Percentiles rank a stretch among this genome's conserved stretches.
phyloP scores from a whole-genome alignment of 1,140 invertebrate species.

The Drosophila prosaltans region DNA sequence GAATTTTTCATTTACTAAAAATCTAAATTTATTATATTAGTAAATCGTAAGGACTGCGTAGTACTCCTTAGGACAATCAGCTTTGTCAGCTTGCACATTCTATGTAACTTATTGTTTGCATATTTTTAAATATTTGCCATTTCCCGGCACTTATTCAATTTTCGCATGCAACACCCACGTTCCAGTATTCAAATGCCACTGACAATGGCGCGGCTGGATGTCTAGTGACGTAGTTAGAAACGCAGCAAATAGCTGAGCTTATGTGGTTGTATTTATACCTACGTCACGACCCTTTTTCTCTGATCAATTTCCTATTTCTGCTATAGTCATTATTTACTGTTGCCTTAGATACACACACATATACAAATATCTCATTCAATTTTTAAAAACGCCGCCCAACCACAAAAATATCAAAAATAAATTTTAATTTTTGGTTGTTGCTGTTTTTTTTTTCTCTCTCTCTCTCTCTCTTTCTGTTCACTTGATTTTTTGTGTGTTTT shows the following conservation, averaged over 20 bases:
- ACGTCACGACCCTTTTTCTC: not conserved
- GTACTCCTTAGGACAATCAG: too few species aligned
- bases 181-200: too few species aligned
- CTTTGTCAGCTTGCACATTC: too few species aligned
- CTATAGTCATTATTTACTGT: conserved; percentile 33
- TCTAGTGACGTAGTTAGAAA: not conserved
- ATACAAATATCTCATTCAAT: conserved; percentile 58
- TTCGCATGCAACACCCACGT: not conserved
- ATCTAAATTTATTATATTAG: too few species aligned
- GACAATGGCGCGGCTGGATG: not conserved
- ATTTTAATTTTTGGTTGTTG: conserved; percentile 55
- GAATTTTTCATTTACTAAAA: too few species aligned
- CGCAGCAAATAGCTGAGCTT: not conserved
- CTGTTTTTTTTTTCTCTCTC: not conserved
- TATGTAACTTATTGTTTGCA: too few species aligned
- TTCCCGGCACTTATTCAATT: not conserved
- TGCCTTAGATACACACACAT: not conserved
- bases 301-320: not conserved
- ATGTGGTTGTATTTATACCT: too few species aligned
- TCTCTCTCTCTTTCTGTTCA: not conserved
- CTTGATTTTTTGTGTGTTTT: conserved; percentile 38
- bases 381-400: conserved; percentile 52
- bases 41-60: too few species aligned
- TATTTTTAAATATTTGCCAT: not conserved
- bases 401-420: conserved; percentile 62